phyloP scores from a whole-genome alignment of 2,797 vertebrate genomes.

The Pseudochromis fuscus region DNA sequence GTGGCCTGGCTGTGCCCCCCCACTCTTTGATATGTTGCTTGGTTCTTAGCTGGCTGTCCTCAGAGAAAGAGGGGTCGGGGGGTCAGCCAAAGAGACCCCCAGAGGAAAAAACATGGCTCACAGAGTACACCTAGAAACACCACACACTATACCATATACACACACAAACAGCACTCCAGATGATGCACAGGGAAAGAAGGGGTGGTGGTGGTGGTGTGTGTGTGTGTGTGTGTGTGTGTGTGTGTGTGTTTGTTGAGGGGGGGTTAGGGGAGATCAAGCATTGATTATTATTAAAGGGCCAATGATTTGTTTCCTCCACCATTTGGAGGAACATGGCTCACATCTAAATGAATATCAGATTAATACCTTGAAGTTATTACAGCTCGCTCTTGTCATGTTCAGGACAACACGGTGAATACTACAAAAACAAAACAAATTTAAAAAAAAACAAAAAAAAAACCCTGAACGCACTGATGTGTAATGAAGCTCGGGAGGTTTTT shows the following conservation, averaged over 20 bases:
- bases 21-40: constrained; percentile 85
- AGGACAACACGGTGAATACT: constrained; percentile 28
- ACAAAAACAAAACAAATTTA: not conserved
- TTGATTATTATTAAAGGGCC: constrained; percentile 84
- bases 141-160: constrained; percentile 63
- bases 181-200: constrained; percentile 62
- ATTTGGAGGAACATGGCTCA: constrained; percentile 71
- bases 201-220: constrained; percentile 38
- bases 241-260: constrained; percentile 20
- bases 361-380: constrained; percentile 75
- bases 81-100: constrained; percentile 80
- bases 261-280: constrained; percentile 53
- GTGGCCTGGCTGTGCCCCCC: constrained; percentile 80
- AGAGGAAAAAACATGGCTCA: constrained; percentile 77
- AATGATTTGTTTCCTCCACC: constrained; percentile 82
- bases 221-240: not conserved
- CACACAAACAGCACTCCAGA: constrained; percentile 74
- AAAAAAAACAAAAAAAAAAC: too few relatives aligned
- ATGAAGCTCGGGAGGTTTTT: not conserved
- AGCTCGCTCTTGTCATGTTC: constrained; percentile 45
- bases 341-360: constrained; percentile 81
- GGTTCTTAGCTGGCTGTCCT: constrained; percentile 83
- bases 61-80: constrained; percentile 75
- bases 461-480: too few relatives aligned
- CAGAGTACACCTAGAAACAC: constrained; percentile 77